Evolutionary conservation across 2,113 vertebrate species (phyloP).

Genomic region (Tichodroma muraria): DNA sequence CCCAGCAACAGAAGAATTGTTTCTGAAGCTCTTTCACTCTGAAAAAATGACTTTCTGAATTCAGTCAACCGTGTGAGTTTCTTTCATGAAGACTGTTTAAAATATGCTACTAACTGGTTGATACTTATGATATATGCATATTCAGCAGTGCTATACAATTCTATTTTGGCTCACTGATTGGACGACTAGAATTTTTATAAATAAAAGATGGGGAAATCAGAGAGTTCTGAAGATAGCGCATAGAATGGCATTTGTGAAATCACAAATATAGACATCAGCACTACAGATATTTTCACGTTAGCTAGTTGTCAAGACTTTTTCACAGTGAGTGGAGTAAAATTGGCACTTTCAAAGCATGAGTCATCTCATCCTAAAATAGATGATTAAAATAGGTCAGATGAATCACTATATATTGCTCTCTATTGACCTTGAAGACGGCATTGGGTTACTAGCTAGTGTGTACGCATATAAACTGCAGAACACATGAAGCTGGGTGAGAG

Average conservation of each 20-base stretch:
- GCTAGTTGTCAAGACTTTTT: constrained; percentile 49
- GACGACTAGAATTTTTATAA: constrained; percentile 20
- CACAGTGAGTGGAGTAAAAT: constrained; percentile 45
- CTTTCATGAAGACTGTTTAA: neutral
- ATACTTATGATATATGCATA: neutral
- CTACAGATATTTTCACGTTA: constrained; percentile 57
- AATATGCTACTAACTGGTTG: neutral
- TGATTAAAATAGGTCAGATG: constrained; percentile 62
- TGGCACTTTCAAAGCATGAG: constrained; percentile 47
- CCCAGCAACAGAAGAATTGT: neutral
- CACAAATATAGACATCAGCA: constrained; percentile 47
- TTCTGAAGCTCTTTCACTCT: neutral
- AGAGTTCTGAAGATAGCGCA: constrained; percentile 16
- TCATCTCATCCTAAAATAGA: constrained; percentile 53
- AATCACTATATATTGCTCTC: constrained; percentile 42
- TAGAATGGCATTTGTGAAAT: constrained; percentile 16
- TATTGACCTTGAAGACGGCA: constrained; percentile 37
- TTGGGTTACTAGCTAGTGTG: neutral
- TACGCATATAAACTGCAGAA: neutral
- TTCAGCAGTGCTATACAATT: constrained; percentile 11
- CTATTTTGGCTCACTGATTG: constrained; percentile 18
- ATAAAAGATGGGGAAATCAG: constrained; percentile 24
- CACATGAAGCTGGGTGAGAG: neutral
- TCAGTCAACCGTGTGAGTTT: neutral
- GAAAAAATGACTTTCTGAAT: neutral